Conservation (phyloP, 1,140 invertebrate genomes). For the Lucilia cuprina region DNA sequence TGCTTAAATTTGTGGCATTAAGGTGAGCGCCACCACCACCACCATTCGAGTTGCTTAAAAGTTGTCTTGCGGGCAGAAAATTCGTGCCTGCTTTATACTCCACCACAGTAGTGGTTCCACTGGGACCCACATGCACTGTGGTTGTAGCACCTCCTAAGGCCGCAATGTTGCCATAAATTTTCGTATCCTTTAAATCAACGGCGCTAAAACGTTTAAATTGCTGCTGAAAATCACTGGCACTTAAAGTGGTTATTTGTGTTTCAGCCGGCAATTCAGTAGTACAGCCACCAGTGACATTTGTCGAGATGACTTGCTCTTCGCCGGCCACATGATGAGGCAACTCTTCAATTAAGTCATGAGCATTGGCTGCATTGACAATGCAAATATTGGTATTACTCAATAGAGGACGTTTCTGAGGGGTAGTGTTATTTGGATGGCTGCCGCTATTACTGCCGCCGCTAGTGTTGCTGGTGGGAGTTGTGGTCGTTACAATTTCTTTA, state of each 20-base stretch:
- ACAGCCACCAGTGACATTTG: constrained; percentile 21
- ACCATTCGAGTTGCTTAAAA: constrained; percentile 27
- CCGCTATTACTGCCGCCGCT: background rate
- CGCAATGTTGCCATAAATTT: constrained; percentile 37
- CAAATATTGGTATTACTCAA: constrained; percentile 41
- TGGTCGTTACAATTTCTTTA: constrained; percentile 69
- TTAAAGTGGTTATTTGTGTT: constrained; percentile 39
- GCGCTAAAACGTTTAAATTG: constrained; percentile 39
- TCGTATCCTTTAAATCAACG: background rate
- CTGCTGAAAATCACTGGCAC: constrained; percentile 40
- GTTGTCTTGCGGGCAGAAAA: constrained; percentile 42
- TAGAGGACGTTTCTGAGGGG: constrained; percentile 13
- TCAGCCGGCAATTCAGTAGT: constrained; percentile 29
- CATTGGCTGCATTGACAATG: constrained; percentile 45
- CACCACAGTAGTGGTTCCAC: constrained; percentile 59
- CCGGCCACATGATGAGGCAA: constrained; percentile 41
- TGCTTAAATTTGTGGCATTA: constrained; percentile 37
- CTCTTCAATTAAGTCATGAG: constrained; percentile 52
- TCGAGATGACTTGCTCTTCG: constrained; percentile 37
- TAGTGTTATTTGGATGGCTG: background rate
- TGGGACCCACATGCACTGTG: constrained; percentile 59
- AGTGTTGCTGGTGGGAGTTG: background rate
- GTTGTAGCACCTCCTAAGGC: constrained; percentile 48
- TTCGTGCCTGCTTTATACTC: constrained; percentile 54
- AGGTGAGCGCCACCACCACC: background rate